A percentile compares a stretch with the other conserved stretches of the same genome.
phyloP scores from a whole-genome alignment of 2,888 invertebrate species.

The Thereva unica region DNA sequence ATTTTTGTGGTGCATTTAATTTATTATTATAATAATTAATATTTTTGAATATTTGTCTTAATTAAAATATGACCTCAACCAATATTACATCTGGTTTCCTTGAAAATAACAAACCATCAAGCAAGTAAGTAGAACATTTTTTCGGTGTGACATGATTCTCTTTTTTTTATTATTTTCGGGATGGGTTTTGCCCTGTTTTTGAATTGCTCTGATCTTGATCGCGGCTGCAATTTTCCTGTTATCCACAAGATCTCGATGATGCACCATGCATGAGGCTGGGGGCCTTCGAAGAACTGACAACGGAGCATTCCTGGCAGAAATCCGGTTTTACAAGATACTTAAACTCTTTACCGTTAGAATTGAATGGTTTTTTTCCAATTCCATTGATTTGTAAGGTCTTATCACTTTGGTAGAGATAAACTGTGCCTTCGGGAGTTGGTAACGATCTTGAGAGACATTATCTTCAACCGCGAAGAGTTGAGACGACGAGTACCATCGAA shows the following conservation, averaged over 20 bases:
- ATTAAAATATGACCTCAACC: conserved; percentile 65
- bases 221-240: not conserved
- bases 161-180: too few relatives aligned
- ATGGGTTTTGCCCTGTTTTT: not conserved
- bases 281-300: too few relatives aligned
- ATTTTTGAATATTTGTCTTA: conserved; percentile 17
- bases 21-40: conserved; percentile 9
- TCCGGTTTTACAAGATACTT: conserved; percentile 32
- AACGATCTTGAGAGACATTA: too few relatives aligned
- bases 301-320: conserved; percentile 11
- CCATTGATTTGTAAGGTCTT: not conserved
- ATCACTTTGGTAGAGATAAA: not conserved
- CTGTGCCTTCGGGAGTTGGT: not conserved
- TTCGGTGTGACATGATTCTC: not conserved
- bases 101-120: conserved; percentile 66
- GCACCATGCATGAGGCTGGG: too few relatives aligned
- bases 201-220: not conserved
- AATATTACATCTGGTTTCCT: conserved; percentile 64
- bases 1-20: not conserved
- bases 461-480: too few relatives aligned
- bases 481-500: too few relatives aligned
- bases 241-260: too few relatives aligned
- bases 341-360: conserved; percentile 27
- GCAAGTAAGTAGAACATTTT: conserved; percentile 62
- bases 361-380: conserved; percentile 18